Evolutionary conservation across 2,113 vertebrate species (phyloP).

Genomic region (Pangasianodon hypophthalmus): DNA sequence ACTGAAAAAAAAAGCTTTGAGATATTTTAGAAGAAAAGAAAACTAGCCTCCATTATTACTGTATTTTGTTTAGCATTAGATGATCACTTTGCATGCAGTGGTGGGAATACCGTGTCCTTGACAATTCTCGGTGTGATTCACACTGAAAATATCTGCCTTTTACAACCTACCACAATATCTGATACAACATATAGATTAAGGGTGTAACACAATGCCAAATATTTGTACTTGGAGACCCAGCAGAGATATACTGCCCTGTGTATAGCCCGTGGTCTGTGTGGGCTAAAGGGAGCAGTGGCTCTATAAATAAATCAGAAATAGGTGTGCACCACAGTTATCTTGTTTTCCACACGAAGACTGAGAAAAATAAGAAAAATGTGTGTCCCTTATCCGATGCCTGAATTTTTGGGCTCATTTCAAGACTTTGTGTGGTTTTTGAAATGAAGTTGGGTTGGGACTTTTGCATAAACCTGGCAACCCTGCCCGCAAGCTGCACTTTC

Average conservation of each 20-base stretch:
- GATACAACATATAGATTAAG: not conserved
- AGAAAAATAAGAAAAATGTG: not conserved
- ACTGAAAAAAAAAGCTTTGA: not conserved
- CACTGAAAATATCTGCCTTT: not conserved
- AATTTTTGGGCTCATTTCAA: not conserved
- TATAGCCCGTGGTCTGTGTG: not conserved
- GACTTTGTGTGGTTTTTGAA: not conserved
- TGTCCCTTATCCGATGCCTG: not conserved
- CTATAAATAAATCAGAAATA: not conserved
- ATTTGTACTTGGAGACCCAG: not conserved
- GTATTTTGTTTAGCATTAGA: not conserved
- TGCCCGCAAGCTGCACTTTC: not conserved
- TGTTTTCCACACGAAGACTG: not conserved
- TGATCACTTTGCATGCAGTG: not conserved
- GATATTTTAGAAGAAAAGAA: conserved; percentile 11
- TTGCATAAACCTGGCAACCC: not conserved
- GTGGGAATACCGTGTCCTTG: no score
- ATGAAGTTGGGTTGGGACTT: not conserved
- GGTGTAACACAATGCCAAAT: not conserved
- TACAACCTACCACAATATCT: not conserved
- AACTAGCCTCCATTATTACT: not conserved
- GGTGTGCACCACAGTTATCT: not conserved
- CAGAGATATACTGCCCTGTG: not conserved
- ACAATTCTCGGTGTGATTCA: not conserved
- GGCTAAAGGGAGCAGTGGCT: not conserved